Conservation (phyloP, 92 coral and sea anemone genomes). For the Porites cylindrica region DNA sequence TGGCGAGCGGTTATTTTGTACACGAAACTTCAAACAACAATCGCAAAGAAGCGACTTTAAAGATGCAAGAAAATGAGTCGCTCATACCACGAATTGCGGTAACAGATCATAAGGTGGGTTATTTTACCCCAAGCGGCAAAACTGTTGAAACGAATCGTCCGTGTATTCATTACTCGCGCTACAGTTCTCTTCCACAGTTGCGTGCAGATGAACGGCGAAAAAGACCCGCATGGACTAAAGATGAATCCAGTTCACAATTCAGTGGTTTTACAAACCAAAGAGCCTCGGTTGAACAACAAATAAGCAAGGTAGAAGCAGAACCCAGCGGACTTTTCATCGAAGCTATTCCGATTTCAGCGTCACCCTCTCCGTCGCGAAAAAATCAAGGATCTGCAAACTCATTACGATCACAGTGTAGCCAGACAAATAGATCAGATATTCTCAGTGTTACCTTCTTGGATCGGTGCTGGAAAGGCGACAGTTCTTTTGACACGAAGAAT, state of each 20-base stretch:
- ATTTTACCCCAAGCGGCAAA: background rate
- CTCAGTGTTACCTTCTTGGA: background rate
- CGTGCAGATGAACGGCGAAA: background rate
- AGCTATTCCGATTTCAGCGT: slow-evolving; percentile 16
- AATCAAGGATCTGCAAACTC: slow-evolving; percentile 8
- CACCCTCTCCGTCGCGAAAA: slow-evolving; percentile 4
- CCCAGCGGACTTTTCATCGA: background rate
- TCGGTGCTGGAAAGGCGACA: background rate
- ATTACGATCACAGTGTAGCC: background rate
- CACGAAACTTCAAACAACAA: background rate
- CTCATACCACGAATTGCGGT: slow-evolving; percentile 21
- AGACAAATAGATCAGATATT: background rate
- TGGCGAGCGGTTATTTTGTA: slow-evolving; percentile 32
- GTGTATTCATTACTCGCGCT: background rate
- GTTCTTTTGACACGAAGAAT: background rate
- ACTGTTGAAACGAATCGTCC: slow-evolving; percentile 1
- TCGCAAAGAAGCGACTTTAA: background rate
- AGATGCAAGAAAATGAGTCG: background rate
- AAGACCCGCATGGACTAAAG: slow-evolving; percentile 14
- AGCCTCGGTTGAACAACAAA: background rate
- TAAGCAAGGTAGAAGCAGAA: background rate
- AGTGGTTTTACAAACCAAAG: background rate
- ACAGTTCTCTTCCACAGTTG: slow-evolving; percentile 20
- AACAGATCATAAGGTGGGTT: slow-evolving; percentile 5
- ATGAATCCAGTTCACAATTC: slow-evolving; percentile 4